Percentiles rank a stretch among this genome's conserved stretches.
Evolutionary conservation across 2,888 invertebrate genomes (phyloP).

Genomic region (Scaptodrosophila latifasciaeformis): DNA sequence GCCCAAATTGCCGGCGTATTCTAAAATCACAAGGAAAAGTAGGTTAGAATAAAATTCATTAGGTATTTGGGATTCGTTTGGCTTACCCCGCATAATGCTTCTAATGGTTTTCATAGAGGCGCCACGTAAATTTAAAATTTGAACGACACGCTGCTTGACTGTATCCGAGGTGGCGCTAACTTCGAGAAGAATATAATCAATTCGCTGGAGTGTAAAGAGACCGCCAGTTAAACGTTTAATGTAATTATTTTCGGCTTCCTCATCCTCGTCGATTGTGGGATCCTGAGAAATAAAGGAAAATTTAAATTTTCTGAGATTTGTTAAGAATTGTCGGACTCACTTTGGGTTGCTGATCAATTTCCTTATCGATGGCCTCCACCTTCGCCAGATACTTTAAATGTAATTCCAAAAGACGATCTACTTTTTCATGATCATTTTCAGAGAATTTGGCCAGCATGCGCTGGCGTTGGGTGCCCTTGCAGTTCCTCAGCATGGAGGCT

Average conservation of each 20-base stretch:
- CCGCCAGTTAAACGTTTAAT: conserved; percentile 93
- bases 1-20: conserved; percentile 96
- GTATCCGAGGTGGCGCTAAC: conserved; percentile 81
- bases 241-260: conserved; percentile 90
- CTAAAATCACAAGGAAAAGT: conserved; percentile 75
- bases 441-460: conserved; percentile 95
- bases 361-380: conserved; percentile 88
- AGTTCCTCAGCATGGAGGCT: conserved; percentile 93
- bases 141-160: conserved; percentile 90
- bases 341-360: conserved; percentile 79
- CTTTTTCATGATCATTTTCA: conserved; percentile 98
- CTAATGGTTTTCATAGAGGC: conserved; percentile 94
- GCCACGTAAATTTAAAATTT: conserved; percentile 91
- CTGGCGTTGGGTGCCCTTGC: conserved; percentile 92
- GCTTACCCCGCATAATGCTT: conserved; percentile 91
- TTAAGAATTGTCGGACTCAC: conserved; percentile 42
- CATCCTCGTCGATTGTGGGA: conserved; percentile 78
- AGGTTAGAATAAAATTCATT: conserved; percentile 12
- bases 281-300: conserved; percentile 45
- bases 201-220: conserved; percentile 95
- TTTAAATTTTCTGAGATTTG: not conserved
- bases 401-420: conserved; percentile 95
- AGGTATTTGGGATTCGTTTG: not conserved
- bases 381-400: conserved; percentile 98
- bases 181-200: conserved; percentile 92